A percentile compares a stretch with the other conserved stretches of the same genome.
Evolutionary conservation across 2,888 invertebrate genomes (phyloP).

Genomic region (Rhaphigaster nebulosa): DNA sequence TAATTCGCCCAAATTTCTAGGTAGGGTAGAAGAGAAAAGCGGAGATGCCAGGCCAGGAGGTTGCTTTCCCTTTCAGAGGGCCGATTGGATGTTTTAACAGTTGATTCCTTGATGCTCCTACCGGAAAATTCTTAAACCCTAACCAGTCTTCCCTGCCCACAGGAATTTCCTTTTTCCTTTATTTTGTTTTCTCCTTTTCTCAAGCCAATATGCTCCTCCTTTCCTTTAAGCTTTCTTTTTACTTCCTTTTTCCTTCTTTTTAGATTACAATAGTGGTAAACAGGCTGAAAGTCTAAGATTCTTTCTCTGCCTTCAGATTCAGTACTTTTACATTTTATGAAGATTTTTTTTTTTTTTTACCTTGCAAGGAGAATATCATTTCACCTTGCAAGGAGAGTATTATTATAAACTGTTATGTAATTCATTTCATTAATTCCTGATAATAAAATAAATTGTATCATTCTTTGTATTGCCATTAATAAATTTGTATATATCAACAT

Average conservation of each 20-base stretch:
- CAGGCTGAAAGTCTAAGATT: not conserved
- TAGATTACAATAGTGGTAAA: not conserved
- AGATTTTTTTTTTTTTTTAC: not conserved
- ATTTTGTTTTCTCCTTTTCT: constrained; percentile 20
- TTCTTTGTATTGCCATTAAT: no score
- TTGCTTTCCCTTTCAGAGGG: not conserved
- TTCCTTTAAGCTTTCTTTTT: not conserved
- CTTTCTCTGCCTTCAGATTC: not conserved
- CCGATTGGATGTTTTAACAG: constrained; percentile 36
- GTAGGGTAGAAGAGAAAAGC: not conserved
- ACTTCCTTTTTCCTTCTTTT: not conserved
- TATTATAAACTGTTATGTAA: not conserved
- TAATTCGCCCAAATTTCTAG: not conserved
- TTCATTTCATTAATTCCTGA: not conserved
- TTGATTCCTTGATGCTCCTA: constrained; percentile 8
- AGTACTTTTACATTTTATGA: not conserved
- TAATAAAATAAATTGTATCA: not conserved
- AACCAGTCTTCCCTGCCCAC: not conserved
- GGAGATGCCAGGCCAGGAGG: not conserved
- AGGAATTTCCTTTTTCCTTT: constrained; percentile 38
- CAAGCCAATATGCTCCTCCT: constrained; percentile 27
- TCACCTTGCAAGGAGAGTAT: not conserved
- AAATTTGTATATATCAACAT: no score
- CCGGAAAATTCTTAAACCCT: constrained; percentile 24
- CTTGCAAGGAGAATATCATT: not conserved